Evolutionary conservation across 2,113 vertebrate genomes (phyloP).

Genomic region (Pandion haliaetus): DNA sequence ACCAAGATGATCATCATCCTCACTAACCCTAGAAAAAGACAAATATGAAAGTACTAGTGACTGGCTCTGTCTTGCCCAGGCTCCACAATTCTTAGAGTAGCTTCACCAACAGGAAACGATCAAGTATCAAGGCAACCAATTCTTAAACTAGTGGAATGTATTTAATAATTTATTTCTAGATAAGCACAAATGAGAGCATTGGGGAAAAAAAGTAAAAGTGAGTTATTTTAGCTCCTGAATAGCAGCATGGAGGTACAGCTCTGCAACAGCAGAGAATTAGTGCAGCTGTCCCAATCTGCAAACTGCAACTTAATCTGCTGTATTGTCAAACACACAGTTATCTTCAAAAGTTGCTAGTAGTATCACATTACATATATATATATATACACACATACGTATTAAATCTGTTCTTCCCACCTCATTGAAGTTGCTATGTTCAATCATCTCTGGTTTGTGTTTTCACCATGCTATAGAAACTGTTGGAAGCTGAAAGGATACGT

Average conservation of each 20-base stretch:
- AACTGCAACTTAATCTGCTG: neutral
- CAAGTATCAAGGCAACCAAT: neutral
- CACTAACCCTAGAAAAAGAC: neutral
- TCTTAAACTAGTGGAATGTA: neutral
- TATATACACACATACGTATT: neutral
- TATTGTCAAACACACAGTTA: neutral
- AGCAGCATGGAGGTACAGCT: neutral
- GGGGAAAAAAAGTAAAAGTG: neutral
- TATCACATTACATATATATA: neutral
- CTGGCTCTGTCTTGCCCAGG: neutral
- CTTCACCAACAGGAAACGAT: neutral
- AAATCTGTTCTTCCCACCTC: neutral
- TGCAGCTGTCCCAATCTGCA: neutral
- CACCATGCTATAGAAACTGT: neutral
- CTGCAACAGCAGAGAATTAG: neutral
- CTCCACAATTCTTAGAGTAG: neutral
- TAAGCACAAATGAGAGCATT: neutral
- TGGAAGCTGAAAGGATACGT: neutral
- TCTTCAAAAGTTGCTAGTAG: neutral
- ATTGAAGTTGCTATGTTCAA: neutral
- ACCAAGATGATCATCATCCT: neutral
- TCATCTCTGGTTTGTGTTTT: neutral
- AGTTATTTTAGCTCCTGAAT: neutral
- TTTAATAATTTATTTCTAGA: neutral
- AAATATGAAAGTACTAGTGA: neutral